A percentile compares a stretch with the other conserved stretches of the same genome.
These are phyloP conservation scores for Meiosimyza platycephala DNA, from an alignment of 2,888 invertebrate species.

Conservation along the genomic window DNA sequence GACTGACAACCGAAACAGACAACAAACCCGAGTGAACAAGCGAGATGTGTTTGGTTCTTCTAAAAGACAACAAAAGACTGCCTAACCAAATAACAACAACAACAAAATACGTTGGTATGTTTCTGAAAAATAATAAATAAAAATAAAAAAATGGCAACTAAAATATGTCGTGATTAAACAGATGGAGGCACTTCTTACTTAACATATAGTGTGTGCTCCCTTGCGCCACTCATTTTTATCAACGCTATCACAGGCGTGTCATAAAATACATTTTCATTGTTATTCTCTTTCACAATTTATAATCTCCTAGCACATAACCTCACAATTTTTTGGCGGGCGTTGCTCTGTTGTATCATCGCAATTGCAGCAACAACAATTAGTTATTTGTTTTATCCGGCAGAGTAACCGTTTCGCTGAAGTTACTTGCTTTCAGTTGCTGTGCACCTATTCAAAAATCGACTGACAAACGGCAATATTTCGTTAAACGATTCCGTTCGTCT, in stretches of 20 bases:
- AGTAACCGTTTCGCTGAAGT: conserved; percentile 39
- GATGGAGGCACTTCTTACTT: not conserved
- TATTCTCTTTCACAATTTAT: conserved; percentile 47
- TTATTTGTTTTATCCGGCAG: not conserved
- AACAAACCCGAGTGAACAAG: conserved; percentile 37
- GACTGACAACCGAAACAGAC: conserved; percentile 49
- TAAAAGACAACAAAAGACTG: not conserved
- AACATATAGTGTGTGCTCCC: not conserved
- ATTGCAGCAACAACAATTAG: conserved; percentile 1
- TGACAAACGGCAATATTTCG: conserved; percentile 48
- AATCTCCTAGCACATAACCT: conserved; percentile 54
- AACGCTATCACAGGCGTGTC: not conserved
- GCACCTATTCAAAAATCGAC: conserved; percentile 59
- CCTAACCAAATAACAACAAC: not conserved
- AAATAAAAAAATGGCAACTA: not conserved
- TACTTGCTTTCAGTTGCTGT: conserved; percentile 46
- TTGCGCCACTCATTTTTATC: conserved; percentile 5
- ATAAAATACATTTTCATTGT: conserved; percentile 5
- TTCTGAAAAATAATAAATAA: conserved; percentile 3
- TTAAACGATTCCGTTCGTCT: conserved; percentile 21
- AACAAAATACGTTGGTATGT: conserved; percentile 19
- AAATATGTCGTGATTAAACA: too few species aligned
- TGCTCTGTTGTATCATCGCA: conserved; percentile 41
- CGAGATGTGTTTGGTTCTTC: conserved; percentile 23
- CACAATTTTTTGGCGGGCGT: conserved; percentile 54